A percentile compares a stretch with the other conserved stretches of the same genome.
Evolutionary conservation across 1,140 invertebrate species (phyloP).

Genomic region (Arctopsyche grandis): DNA sequence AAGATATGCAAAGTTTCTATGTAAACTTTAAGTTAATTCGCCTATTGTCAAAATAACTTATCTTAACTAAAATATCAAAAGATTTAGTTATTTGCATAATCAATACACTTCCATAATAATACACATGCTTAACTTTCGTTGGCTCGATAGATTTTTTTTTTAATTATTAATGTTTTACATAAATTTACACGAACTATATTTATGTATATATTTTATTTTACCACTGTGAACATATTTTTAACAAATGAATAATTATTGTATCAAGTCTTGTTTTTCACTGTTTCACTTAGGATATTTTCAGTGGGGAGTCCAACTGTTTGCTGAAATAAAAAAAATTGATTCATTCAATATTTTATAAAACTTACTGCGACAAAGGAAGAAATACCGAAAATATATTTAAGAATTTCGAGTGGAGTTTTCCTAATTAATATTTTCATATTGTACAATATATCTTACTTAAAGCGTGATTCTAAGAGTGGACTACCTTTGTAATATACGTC

Average conservation of each 20-base stretch:
- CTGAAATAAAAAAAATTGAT: slow-evolving; percentile 58
- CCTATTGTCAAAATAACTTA: slow-evolving; percentile 7
- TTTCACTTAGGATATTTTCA: slow-evolving; percentile 54
- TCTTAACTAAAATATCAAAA: neutral
- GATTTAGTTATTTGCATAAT: neutral
- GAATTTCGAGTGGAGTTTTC: neutral
- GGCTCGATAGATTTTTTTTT: slow-evolving; percentile 11
- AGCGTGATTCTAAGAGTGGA: slow-evolving; percentile 53
- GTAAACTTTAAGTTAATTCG: neutral
- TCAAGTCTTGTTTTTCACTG: neutral
- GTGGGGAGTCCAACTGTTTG: slow-evolving; percentile 78
- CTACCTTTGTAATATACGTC: slow-evolving; percentile 86
- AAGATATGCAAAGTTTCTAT: neutral
- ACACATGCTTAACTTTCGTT: slow-evolving; percentile 4
- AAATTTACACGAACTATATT: slow-evolving; percentile 22
- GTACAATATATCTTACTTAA: slow-evolving; percentile 58
- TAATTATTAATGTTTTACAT: neutral
- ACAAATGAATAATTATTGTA: slow-evolving; percentile 36
- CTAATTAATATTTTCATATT: neutral
- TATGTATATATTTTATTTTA: too few species aligned
- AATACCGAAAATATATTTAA: neutral
- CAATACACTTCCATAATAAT: neutral
- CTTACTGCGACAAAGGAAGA: slow-evolving; percentile 8
- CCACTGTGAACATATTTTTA: slow-evolving; percentile 42
- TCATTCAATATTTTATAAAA: neutral